Conservation (phyloP, 2,797 vertebrate genomes). For the Scolopax rusticola region DNA sequence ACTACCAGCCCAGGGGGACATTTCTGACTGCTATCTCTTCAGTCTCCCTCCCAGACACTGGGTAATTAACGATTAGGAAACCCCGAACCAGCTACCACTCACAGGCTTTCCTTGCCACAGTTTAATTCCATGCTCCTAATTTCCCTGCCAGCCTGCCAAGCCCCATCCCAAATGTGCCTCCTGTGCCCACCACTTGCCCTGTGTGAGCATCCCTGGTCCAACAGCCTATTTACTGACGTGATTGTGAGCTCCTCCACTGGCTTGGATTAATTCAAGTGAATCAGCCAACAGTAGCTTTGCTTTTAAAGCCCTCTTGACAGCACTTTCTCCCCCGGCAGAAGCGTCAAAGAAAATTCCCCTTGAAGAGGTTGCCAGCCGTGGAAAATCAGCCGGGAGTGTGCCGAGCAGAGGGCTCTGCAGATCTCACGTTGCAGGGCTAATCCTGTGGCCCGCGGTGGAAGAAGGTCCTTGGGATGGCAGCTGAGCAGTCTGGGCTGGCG, state of each 20-base stretch:
- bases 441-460: neutral
- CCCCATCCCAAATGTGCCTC: neutral
- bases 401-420: neutral
- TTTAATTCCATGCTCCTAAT: neutral
- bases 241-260: neutral
- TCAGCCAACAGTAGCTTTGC: neutral
- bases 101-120: rapidly evolving
- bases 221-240: rapidly evolving
- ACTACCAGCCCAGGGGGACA: neutral
- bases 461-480: neutral
- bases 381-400: neutral
- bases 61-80: neutral
- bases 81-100: rapidly evolving
- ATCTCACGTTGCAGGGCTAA: neutral
- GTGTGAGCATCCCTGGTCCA: rapidly evolving
- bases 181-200: rapidly evolving
- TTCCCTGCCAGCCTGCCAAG: neutral
- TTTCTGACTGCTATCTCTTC: neutral
- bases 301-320: conserved; percentile 32
- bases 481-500: neutral
- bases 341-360: neutral
- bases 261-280: neutral
- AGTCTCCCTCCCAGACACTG: neutral
- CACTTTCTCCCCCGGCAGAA: neutral
- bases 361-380: neutral